Evolutionary conservation across 2,113 vertebrate genomes (phyloP).

Genomic region (Equus przewalskii): DNA sequence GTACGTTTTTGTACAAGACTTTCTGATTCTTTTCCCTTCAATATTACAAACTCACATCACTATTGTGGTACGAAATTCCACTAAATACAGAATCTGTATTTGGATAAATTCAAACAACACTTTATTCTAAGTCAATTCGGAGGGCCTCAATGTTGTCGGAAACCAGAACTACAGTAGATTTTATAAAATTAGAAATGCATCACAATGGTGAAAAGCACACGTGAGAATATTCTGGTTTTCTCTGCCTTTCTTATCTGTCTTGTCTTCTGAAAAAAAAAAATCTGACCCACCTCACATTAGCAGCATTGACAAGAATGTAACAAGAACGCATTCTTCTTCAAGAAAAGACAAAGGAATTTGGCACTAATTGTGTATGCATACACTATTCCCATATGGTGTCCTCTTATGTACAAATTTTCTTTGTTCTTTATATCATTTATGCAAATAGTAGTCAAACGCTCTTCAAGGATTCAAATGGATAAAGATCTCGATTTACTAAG

Average conservation of each 20-base stretch:
- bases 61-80: slow-evolving; percentile 19
- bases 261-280: slow-evolving; percentile 65
- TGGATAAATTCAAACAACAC: slow-evolving; percentile 36
- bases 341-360: slow-evolving; percentile 42
- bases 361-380: background rate
- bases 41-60: background rate
- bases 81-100: background rate
- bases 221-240: background rate
- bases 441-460: background rate
- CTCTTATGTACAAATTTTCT: slow-evolving; percentile 36
- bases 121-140: slow-evolving; percentile 39
- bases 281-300: background rate
- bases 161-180: background rate
- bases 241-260: background rate
- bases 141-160: background rate
- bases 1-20: slow-evolving; percentile 32
- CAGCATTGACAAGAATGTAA: slow-evolving; percentile 38
- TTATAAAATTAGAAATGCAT: background rate
- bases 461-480: background rate
- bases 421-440: background rate
- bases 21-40: background rate
- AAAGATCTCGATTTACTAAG: background rate
- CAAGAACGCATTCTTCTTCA: slow-evolving; percentile 39
- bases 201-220: background rate
- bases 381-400: background rate